Percentiles rank a stretch among this genome's conserved stretches.
phyloP scores from a whole-genome alignment of 1,140 invertebrate species.

The Drosophila sp. region DNA sequence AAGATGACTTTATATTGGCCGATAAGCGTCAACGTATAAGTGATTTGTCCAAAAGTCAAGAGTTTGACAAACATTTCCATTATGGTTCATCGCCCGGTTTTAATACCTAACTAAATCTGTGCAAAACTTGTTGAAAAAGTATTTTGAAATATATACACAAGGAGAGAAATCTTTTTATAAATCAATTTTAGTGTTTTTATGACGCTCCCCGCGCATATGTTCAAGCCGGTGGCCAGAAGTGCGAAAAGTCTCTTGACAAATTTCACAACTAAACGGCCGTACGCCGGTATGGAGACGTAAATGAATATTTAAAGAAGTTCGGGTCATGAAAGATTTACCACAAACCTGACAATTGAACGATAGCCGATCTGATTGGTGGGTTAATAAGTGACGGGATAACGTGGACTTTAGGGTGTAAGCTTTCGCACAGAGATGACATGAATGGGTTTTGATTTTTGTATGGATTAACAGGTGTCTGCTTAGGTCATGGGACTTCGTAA shows the following conservation, averaged over 20 bases:
- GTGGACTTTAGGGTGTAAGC: conserved; percentile 28
- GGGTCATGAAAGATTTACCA: conserved; percentile 33
- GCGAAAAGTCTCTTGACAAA: conserved; percentile 85
- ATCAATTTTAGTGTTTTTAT: background rate
- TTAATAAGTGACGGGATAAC: conserved; percentile 27
- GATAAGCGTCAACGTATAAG: conserved; percentile 72
- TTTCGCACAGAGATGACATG: conserved; percentile 24
- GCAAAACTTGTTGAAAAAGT: conserved; percentile 1
- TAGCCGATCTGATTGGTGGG: conserved; percentile 13
- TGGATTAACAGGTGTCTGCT: conserved; percentile 32
- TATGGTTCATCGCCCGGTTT: conserved; percentile 67
- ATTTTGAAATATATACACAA: conserved; percentile 10
- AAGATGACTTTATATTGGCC: conserved; percentile 75
- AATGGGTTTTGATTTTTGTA: conserved; percentile 17
- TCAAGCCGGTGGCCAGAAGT: conserved; percentile 65
- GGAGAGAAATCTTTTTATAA: conserved; percentile 1
- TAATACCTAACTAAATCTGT: conserved; percentile 35
- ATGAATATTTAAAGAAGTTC: conserved; percentile 62
- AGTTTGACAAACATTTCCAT: conserved; percentile 67
- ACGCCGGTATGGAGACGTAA: conserved; percentile 73
- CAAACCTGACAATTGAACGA: conserved; percentile 35
- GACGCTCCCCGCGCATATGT: conserved; percentile 66
- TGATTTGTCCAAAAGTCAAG: conserved; percentile 61
- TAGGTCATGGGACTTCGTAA: conserved; percentile 25
- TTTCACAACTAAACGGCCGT: conserved; percentile 74